phyloP scores from a whole-genome alignment of 1,140 invertebrate species.

The Apis dorsata region DNA sequence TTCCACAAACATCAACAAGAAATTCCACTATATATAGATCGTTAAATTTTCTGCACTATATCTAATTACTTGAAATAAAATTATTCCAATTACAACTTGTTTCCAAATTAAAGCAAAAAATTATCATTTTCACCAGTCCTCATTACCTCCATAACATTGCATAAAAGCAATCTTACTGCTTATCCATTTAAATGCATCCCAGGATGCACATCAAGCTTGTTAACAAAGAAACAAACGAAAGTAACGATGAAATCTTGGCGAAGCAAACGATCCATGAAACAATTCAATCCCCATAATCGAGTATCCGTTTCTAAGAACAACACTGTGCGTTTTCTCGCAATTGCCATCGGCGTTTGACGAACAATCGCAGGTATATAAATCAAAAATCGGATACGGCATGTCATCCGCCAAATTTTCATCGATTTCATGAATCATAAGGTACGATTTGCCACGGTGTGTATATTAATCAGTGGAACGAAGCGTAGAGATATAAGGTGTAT shows the following conservation, averaged over 20 bases:
- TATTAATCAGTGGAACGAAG: too few species aligned
- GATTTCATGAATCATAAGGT: background rate
- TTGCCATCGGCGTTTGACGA: too few species aligned
- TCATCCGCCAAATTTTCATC: background rate
- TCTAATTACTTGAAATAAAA: too few species aligned
- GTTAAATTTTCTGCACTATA: too few species aligned
- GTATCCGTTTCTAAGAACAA: background rate
- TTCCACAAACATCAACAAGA: too few species aligned
- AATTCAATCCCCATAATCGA: background rate
- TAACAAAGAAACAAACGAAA: background rate
- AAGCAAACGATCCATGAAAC: background rate
- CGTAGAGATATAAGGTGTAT: background rate
- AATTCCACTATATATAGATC: too few species aligned
- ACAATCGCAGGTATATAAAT: background rate
- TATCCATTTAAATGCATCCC: background rate
- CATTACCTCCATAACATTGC: background rate
- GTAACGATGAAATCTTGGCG: background rate
- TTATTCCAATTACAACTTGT: background rate
- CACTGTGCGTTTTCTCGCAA: too few species aligned
- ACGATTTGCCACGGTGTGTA: too few species aligned
- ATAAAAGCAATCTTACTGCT: background rate
- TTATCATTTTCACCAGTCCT: background rate
- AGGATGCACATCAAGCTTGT: background rate
- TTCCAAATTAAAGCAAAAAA: background rate
- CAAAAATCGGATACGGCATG: background rate